phyloP scores from a whole-genome alignment of 2,888 invertebrate species.

The Thalpophila matura region DNA sequence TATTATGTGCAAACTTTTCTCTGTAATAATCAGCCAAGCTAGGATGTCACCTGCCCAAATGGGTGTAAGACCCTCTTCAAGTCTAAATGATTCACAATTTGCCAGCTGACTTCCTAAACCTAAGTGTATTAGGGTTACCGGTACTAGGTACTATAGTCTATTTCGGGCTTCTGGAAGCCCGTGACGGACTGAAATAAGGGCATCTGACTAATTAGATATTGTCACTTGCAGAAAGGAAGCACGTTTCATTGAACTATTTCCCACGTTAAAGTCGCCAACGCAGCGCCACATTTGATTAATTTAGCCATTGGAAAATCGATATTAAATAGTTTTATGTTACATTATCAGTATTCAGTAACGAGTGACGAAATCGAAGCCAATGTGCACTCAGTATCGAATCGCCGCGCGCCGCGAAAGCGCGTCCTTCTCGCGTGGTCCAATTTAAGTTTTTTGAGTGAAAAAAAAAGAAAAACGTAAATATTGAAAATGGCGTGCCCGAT shows the following conservation, averaged over 20 bases:
- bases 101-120: neutral
- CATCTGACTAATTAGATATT: conserved; percentile 18
- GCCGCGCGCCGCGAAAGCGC: conserved; percentile 72
- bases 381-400: conserved; percentile 67
- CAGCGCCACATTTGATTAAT: conserved; percentile 35
- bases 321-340: conserved; percentile 70
- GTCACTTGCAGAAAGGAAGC: conserved; percentile 20
- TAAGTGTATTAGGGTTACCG: conserved; percentile 17
- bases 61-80: neutral
- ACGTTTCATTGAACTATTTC: conserved; percentile 27
- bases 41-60: too few species aligned
- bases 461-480: conserved; percentile 8
- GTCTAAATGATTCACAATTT: neutral
- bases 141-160: too few species aligned
- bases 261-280: conserved; percentile 35
- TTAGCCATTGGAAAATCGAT: conserved; percentile 57
- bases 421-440: conserved; percentile 59
- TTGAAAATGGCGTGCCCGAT: conserved; percentile 85
- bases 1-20: too few species aligned
- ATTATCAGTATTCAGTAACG: conserved; percentile 67
- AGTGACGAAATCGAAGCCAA: conserved; percentile 74
- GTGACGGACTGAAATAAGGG: neutral
- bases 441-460: conserved; percentile 28
- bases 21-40: too few species aligned
- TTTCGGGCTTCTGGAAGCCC: conserved; percentile 19